Evolutionary conservation across 37 sponge, comb jelly and placozoan genomes (phyloP).

Genomic region (Diacarnus erythraeanus): DNA sequence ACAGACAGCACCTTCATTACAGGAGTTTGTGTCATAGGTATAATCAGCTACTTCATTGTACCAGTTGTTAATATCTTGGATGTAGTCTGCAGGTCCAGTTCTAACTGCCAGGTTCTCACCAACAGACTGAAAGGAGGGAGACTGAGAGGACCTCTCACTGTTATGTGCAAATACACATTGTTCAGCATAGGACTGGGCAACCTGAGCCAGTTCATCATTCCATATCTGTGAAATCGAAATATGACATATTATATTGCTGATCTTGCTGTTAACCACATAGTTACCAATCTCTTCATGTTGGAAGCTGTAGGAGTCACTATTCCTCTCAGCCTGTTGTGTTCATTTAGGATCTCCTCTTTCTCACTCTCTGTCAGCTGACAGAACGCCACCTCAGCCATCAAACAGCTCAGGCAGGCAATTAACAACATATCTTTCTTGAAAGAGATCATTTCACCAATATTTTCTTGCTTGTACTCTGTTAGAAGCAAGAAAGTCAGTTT

Average conservation of each 20-base stretch:
- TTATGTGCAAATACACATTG: conserved; percentile 20
- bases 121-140: background rate
- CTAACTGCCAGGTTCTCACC: conserved; percentile 24
- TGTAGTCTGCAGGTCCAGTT: conserved; percentile 5
- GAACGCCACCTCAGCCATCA: background rate
- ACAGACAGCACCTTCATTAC: background rate
- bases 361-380: conserved; percentile 1
- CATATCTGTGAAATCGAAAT: no score
- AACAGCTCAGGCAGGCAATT: background rate
- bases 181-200: conserved; percentile 19
- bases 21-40: background rate
- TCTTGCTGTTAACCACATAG: background rate
- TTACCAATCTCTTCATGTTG: conserved; percentile 6
- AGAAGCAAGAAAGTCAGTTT: no score
- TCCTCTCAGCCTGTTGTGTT: background rate
- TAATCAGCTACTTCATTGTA: conserved; percentile 10
- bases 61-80: background rate
- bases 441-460: no score
- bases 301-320: background rate
- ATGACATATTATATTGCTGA: no score
- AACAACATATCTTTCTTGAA: no score
- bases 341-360: background rate
- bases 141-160: background rate
- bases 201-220: conserved; percentile 21
- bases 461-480: no score